These are phyloP conservation scores for Lagopus muta DNA, from an alignment of 2,113 vertebrate genomes.

Conservation along the genomic window DNA sequence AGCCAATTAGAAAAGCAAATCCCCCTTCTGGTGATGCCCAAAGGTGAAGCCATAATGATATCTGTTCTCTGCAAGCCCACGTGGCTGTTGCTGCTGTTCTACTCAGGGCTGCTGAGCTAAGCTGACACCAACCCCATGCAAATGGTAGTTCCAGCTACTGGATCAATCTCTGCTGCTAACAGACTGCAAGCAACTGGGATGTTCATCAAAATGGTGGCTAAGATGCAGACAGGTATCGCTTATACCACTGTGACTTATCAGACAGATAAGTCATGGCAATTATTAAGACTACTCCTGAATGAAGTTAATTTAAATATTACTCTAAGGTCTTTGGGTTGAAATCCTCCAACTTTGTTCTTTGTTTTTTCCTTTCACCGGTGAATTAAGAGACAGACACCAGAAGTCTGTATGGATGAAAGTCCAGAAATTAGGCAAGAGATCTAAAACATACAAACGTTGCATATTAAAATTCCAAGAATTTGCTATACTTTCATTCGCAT, in stretches of 20 bases:
- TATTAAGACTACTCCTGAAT: not conserved
- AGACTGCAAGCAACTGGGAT: not conserved
- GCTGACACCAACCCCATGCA: not conserved
- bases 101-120: not conserved
- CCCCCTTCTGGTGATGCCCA: conserved; percentile 36
- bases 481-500: not conserved
- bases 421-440: not conserved
- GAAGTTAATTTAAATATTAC: not conserved
- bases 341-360: not conserved
- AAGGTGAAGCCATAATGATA: conserved; percentile 22
- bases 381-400: not conserved
- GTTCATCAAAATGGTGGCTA: not conserved
- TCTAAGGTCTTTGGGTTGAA: not conserved
- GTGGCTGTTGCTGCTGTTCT: not conserved
- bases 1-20: conserved; percentile 63
- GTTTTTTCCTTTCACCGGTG: not conserved
- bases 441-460: not conserved
- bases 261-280: not conserved
- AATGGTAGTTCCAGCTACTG: not conserved
- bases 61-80: conserved; percentile 27
- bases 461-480: not conserved
- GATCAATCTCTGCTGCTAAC: not conserved
- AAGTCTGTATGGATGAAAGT: not conserved
- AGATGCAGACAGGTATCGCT: not conserved
- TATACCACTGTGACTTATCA: not conserved